Conservation (phyloP, 2,113 vertebrate species). For the Vidua chalybeata region DNA sequence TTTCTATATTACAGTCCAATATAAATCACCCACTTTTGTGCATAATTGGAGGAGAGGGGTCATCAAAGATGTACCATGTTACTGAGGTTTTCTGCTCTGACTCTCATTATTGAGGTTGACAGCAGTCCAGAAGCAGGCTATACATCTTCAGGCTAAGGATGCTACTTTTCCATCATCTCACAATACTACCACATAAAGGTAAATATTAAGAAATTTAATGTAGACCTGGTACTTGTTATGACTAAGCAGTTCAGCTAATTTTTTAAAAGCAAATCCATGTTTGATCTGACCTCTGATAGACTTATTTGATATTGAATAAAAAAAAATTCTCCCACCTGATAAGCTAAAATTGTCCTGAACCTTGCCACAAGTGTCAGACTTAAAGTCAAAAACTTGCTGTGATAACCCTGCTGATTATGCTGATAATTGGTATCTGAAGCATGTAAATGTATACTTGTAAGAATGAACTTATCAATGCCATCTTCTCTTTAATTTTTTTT, state of each 20-base stretch:
- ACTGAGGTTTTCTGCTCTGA: background rate
- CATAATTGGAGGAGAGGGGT: background rate
- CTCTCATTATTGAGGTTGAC: background rate
- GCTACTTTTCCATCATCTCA: background rate
- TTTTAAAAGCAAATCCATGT: background rate
- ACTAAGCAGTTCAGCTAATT: background rate
- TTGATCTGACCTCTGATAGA: background rate
- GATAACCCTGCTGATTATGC: background rate
- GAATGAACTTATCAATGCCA: background rate
- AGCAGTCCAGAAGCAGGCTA: background rate
- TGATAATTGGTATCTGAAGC: background rate
- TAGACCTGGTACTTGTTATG: background rate
- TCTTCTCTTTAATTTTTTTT: background rate
- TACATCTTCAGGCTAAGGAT: background rate
- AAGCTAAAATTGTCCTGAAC: background rate
- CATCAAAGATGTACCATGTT: background rate
- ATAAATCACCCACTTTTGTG: background rate
- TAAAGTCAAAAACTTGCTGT: background rate
- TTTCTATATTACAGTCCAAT: background rate
- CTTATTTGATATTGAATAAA: background rate
- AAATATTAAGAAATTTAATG: background rate
- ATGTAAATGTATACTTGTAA: background rate
- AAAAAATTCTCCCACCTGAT: background rate
- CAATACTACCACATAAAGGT: background rate
- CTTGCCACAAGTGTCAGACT: background rate